Evolutionary conservation across 2,888 invertebrate species (phyloP), one percentile per base, ranked within the genome.

Genomic region (Nebria brevicollis): DNA sequence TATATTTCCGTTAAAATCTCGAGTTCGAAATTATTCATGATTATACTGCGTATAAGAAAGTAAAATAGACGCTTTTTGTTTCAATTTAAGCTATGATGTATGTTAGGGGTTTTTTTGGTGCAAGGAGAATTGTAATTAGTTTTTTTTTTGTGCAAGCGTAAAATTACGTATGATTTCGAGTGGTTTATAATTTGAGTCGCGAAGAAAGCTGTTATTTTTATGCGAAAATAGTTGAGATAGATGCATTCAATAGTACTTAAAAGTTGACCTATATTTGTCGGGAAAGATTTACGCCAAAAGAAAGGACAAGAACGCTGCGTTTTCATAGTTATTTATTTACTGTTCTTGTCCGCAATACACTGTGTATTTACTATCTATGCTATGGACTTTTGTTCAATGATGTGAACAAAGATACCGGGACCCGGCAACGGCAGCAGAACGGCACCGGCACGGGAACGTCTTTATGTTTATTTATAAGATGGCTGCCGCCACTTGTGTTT

Each of bases 261-360:
- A 54, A 54, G 54, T 54, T 54, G 54, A 54, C 54, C 54, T 54
- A 54, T 54, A 54, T 54, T 54, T 54, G 54, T 54, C 54, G 54
- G 54, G 2, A 54, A 54, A 54, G 54, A 54, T 54, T 54, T 54
- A 54, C 54, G 54, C 54, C 34, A 54, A 54, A 5, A 13, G 13
- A 13, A 54, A 8, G 54, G 54, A 54, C 11, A 54, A 54, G 11
- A 54, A 54, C 54, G 4, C 11, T 11, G 13, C 7, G 54, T 54
- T 54, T 54, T 54, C 54, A 54, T 54, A 54, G 54, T 54, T 54
- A 54, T 54, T 54, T 54, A 54, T 54, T 54, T 54, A 54, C 54
- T 54, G 54, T 54, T 54, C 54, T 54, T 54, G 54, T 7, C 54
- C 54, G 54, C 54, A 54, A 54, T 54, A 54, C 54, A 54, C 54